Base-by-base conservation (phyloP, 2,797 vertebrate species). In the Gobionotothen gibberifrons region DNA sequence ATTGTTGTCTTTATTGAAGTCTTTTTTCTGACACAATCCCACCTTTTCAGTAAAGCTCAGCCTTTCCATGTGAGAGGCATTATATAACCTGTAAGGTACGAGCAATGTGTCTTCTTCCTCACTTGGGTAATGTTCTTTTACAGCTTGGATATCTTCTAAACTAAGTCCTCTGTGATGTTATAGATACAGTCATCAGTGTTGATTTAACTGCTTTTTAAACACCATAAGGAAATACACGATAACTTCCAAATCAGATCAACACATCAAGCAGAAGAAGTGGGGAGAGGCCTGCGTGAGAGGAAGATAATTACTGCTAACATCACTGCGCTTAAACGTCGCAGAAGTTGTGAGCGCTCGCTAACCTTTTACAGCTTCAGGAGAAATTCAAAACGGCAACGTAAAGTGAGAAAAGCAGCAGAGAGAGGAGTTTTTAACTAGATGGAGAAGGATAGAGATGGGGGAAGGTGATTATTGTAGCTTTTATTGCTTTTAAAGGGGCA, bases 401-500 rank as follows among this genome's bases (percentile, higher is more conserved):
- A 43, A 72, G 73, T 72, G 81, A 57, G 68, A 83, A 79, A 82
- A 79, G 70, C 67, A 79, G 75, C 70, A 56, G 81, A 69, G 71
- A 82, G 69, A 21, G 57, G 78, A 78, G 70, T 71, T 79, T 84
- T 79, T 85, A 91, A 90, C 84, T 81, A 90, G 88, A 90, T 79
- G 61, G 77, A 90, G 85, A 84, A 22, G 14, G 52, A 90, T 88
- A 46, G 68, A 86, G 65, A 80, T 48, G 71, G 69, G 53, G 66
- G 66, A 72, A 79, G 69, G 82, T 82, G 76, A 88, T 91, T 87
- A 85, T 86, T 77, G 85, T 69, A 67, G 73, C 63, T 80, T 67
- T 89, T 90, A 89, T 77, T 81, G 87, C 69, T 86, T 82, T 86
- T 84, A 84, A 88, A 86, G 78, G 82, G 67, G 59, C 82, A 90